These are phyloP conservation scores for Prunella himalayana DNA, from an alignment of 2,113 vertebrate genomes.

Conservation along the genomic window DNA sequence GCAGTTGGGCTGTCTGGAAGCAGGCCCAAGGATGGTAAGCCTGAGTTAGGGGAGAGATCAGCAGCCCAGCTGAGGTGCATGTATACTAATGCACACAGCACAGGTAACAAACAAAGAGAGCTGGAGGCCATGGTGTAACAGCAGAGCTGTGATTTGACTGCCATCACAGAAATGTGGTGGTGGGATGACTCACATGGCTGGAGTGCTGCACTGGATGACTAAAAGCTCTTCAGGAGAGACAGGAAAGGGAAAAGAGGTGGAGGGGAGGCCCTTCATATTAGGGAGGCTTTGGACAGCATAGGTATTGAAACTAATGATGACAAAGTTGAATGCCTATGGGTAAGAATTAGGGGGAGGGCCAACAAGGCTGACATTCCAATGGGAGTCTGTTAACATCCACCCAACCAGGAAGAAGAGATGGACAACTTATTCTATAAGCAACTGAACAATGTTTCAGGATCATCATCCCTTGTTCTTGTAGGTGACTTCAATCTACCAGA, in stretches of 20 bases:
- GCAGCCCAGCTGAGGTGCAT: not conserved
- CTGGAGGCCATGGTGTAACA: not conserved
- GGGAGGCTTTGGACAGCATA: not conserved
- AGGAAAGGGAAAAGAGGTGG: not conserved
- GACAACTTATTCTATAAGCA: not conserved
- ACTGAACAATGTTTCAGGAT: not conserved
- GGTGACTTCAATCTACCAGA: not conserved
- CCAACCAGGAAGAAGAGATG: not conserved
- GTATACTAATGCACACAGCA: rapidly evolving
- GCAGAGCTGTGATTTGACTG: rapidly evolving
- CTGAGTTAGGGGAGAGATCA: not conserved
- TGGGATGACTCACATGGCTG: not conserved
- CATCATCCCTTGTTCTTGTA: not conserved
- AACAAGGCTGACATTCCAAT: not conserved
- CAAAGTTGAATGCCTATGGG: not conserved
- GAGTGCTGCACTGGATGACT: not conserved
- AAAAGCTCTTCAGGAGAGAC: not conserved
- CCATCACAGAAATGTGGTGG: not conserved
- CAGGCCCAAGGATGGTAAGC: not conserved
- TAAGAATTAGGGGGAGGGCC: not conserved
- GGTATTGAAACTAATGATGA: not conserved
- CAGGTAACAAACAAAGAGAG: not conserved
- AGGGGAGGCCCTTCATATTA: not conserved
- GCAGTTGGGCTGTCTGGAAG: not conserved
- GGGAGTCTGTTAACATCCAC: not conserved